phyloP scores from a whole-genome alignment of 2,888 invertebrate genomes.

The Melanostoma scalare region DNA sequence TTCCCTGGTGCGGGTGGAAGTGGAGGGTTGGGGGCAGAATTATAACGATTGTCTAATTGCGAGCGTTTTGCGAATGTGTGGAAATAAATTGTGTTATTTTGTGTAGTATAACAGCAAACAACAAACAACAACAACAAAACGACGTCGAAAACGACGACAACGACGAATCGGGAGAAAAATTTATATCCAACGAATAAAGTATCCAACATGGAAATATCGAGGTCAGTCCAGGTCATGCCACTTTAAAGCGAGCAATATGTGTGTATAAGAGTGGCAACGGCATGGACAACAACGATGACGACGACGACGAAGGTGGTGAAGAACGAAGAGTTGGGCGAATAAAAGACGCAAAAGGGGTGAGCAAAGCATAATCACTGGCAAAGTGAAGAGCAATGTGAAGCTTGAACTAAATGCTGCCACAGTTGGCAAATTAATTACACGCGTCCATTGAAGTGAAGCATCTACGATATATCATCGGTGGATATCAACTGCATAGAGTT shows the following conservation, averaged over 20 bases:
- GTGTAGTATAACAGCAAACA: conserved; percentile 34
- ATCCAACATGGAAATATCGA: conserved; percentile 71
- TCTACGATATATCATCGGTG: conserved; percentile 64
- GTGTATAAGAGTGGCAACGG: conserved; percentile 16
- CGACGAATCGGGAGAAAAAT: background rate
- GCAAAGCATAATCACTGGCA: conserved; percentile 17
- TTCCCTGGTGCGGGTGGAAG: background rate
- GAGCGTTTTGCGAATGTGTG: conserved; percentile 69
- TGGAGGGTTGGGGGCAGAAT: conserved; percentile 36
- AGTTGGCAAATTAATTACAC: conserved; percentile 73
- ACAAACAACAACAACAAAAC: conserved; percentile 48
- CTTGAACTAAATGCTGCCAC: conserved; percentile 71
- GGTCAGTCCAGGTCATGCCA: conserved; percentile 73
- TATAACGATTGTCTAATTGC: conserved; percentile 73
- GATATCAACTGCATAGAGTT: conserved; percentile 48
- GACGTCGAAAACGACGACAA: conserved; percentile 29
- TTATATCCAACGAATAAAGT: conserved; percentile 64
- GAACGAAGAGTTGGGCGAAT: background rate
- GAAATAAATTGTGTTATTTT: conserved; percentile 68
- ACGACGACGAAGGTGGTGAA: conserved; percentile 10
- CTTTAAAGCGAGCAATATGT: conserved; percentile 68
- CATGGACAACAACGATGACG: conserved; percentile 25
- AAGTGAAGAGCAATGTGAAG: conserved; percentile 38
- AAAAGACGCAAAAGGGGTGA: conserved; percentile 23
- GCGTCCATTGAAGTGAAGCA: conserved; percentile 71